Evolutionary conservation across 2,888 invertebrate species (phyloP).

Genomic region (Plebejus argus): DNA sequence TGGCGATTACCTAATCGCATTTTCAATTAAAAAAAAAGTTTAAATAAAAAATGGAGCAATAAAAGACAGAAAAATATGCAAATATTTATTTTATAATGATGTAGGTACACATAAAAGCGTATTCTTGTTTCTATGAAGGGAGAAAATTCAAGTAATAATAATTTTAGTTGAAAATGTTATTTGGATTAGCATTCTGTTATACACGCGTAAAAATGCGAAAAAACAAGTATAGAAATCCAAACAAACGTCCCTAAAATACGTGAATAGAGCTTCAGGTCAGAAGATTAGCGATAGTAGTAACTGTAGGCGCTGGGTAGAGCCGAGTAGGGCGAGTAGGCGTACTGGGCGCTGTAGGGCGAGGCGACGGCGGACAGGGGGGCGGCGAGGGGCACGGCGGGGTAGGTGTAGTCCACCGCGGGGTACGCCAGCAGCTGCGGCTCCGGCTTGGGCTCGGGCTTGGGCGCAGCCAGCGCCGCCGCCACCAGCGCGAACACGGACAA

Average conservation of each 20-base stretch:
- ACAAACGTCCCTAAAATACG: not conserved
- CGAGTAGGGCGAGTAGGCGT: conserved; percentile 55
- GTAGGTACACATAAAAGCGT: not conserved
- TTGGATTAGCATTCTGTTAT: not conserved
- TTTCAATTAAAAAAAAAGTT: not conserved
- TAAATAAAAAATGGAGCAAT: not conserved
- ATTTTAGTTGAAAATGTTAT: not conserved
- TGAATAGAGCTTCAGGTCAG: not conserved
- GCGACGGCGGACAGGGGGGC: conserved; percentile 48
- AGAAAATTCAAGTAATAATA: not conserved
- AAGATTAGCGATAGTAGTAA: conserved; percentile 48
- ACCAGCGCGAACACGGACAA: conserved; percentile 73
- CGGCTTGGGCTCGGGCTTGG: conserved; percentile 57
- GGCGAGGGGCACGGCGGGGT: conserved; percentile 50
- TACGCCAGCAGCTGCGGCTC: conserved; percentile 54
- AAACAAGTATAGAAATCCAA: not conserved
- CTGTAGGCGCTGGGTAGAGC: conserved; percentile 41
- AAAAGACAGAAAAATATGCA: not conserved
- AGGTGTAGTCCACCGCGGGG: conserved; percentile 58
- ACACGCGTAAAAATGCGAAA: not conserved
- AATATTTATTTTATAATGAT: not conserved
- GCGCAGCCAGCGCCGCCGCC: conserved; percentile 75
- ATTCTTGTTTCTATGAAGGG: not conserved
- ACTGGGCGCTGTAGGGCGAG: conserved; percentile 55
- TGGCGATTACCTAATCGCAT: not conserved